These are phyloP conservation scores for Eonycteris spelaea DNA, from an alignment of 2,113 vertebrate genomes.

Conservation along the genomic window DNA sequence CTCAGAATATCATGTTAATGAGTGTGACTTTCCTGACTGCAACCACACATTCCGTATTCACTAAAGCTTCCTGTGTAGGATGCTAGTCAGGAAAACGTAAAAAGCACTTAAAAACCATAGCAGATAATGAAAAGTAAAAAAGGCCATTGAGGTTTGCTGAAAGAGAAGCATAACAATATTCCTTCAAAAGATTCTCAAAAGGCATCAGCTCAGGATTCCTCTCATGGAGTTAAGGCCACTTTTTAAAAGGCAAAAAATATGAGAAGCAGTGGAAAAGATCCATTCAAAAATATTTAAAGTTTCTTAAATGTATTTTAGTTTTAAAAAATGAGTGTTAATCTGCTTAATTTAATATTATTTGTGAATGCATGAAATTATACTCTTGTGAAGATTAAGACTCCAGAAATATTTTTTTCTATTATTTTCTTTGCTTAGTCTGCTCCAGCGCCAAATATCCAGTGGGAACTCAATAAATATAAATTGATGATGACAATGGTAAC, in stretches of 20 bases:
- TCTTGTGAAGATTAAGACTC: not conserved
- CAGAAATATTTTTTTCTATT: slow-evolving; percentile 2
- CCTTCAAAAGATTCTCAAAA: slow-evolving; percentile 45
- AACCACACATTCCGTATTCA: slow-evolving; percentile 55
- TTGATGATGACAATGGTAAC: not conserved
- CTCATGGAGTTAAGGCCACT: not conserved
- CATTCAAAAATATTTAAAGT: not conserved
- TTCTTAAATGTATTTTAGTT: not conserved
- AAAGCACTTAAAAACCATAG: slow-evolving; percentile 73
- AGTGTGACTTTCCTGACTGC: slow-evolving; percentile 47
- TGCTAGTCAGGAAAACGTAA: slow-evolving; percentile 43
- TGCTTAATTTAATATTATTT: slow-evolving; percentile 32
- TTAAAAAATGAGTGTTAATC: not conserved
- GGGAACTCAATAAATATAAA: slow-evolving; percentile 24
- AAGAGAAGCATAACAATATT: slow-evolving; percentile 1
- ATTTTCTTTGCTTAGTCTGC: not conserved
- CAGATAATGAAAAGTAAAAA: slow-evolving; percentile 44
- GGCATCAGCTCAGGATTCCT: not conserved
- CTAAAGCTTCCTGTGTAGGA: slow-evolving; percentile 53
- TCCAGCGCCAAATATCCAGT: not conserved
- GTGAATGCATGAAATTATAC: not conserved
- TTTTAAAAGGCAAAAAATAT: not conserved
- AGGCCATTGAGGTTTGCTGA: slow-evolving; percentile 40
- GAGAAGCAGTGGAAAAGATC: not conserved
- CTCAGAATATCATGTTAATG: slow-evolving; percentile 56